phyloP scores from a whole-genome alignment of 1,140 invertebrate species.

The Saccostrea echinata region DNA sequence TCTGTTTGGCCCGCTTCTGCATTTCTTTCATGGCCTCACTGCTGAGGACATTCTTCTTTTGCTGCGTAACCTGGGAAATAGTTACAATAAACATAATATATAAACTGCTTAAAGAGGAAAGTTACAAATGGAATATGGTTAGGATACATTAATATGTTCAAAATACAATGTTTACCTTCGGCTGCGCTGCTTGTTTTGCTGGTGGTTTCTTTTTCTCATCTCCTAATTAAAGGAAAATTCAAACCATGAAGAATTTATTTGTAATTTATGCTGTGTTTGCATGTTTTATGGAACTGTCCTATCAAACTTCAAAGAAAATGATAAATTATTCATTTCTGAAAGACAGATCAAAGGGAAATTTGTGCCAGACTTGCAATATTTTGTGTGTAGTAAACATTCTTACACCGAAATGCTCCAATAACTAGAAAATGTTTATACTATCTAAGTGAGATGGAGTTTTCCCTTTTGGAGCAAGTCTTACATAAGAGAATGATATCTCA shows the following conservation, averaged over 20 bases:
- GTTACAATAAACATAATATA: too few relatives aligned
- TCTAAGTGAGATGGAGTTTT: too few relatives aligned
- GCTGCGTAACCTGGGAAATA: conserved; percentile 60
- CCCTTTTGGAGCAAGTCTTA: too few relatives aligned
- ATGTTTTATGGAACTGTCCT: neutral
- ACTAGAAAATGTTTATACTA: too few relatives aligned
- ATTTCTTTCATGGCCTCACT: conserved; percentile 78
- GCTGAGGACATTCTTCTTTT: conserved; percentile 75
- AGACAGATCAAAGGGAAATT: neutral
- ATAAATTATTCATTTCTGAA: neutral
- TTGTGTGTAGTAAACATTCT: too few relatives aligned
- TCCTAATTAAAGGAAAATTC: neutral
- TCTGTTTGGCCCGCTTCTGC: conserved; percentile 75
- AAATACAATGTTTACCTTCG: conserved; percentile 58
- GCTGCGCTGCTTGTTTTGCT: conserved; percentile 56
- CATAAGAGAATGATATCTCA: too few relatives aligned
- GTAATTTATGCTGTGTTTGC: neutral
- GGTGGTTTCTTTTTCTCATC: conserved; percentile 67
- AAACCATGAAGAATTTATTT: neutral
- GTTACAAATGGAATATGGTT: neutral
- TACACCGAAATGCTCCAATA: too few relatives aligned
- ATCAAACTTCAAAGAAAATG: neutral
- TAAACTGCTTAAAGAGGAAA: too few relatives aligned
- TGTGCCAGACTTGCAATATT: neutral
- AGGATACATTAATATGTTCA: neutral